A percentile compares a stretch with the other conserved stretches of the same genome.
These are phyloP conservation scores for Discoglossus pictus DNA, from an alignment of 2,797 vertebrate genomes.

Conservation along the genomic window DNA sequence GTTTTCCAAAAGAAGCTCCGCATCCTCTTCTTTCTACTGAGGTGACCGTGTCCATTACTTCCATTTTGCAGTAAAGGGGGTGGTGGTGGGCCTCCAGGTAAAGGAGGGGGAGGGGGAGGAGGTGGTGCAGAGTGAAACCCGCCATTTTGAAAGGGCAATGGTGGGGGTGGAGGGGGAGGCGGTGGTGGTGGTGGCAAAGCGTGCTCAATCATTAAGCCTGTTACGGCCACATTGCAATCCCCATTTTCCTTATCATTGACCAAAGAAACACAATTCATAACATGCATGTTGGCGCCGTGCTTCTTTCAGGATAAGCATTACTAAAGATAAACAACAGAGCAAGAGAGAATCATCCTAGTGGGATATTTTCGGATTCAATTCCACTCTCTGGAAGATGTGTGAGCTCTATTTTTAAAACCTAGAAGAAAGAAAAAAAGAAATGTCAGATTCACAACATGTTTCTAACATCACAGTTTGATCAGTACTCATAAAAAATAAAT, in stretches of 20 bases:
- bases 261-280: conserved; percentile 87
- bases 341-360: conserved; percentile 7
- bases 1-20: conserved; percentile 98
- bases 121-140: conserved; percentile 36
- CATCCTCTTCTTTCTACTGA: conserved; percentile 85
- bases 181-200: conserved; percentile 32
- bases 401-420: conserved; percentile 2
- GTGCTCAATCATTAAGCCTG: conserved; percentile 65
- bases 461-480: no score
- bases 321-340: conserved; percentile 53
- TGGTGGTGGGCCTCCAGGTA: conserved; percentile 59
- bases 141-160: conserved; percentile 8
- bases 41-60: conserved; percentile 64
- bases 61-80: conserved; percentile 60
- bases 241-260: conserved; percentile 85
- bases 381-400: no score
- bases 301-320: conserved; percentile 63
- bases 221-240: conserved; percentile 63
- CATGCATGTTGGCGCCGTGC: conserved; percentile 76
- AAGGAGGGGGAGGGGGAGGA: conserved; percentile 59
- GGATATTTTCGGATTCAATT: not conserved
- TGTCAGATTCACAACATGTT: no score
- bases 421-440: not conserved
- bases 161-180: conserved; percentile 54
- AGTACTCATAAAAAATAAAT: no score